Conservation (phyloP, 2,888 invertebrate genomes). For the Sarcophaga caerulescens region DNA sequence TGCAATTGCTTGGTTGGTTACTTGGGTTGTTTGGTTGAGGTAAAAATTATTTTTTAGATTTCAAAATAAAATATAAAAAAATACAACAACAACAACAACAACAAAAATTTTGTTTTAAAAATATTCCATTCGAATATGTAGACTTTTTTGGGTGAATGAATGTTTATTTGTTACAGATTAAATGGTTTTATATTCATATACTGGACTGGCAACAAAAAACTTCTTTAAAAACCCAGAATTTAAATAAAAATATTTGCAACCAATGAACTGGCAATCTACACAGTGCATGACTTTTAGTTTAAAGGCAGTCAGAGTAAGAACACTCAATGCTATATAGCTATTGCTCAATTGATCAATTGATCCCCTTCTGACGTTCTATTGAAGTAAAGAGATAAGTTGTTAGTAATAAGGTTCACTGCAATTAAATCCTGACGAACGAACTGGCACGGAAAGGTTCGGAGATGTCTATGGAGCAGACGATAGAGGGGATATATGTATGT, state of each 20-base stretch:
- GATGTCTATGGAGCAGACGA: too few species aligned
- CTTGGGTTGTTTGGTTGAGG: constrained; percentile 15
- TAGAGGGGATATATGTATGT: too few species aligned
- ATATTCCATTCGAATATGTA: neutral
- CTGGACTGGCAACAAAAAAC: constrained; percentile 45
- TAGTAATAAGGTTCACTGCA: too few species aligned
- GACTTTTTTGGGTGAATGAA: constrained; percentile 19
- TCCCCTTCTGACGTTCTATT: too few species aligned
- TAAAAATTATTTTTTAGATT: constrained; percentile 50
- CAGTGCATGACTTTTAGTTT: neutral
- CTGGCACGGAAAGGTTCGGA: too few species aligned
- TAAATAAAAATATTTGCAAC: constrained; percentile 44
- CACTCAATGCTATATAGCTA: too few species aligned
- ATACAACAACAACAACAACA: neutral
- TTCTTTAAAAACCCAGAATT: constrained; percentile 19
- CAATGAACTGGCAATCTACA: constrained; percentile 34
- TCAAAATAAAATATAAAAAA: constrained; percentile 18
- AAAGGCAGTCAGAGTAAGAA: constrained; percentile 4
- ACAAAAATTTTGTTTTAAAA: constrained; percentile 6
- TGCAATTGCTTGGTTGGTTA: neutral
- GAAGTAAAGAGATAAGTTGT: too few species aligned
- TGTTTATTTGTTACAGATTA: constrained; percentile 64
- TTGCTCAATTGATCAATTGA: too few species aligned
- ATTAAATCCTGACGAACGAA: too few species aligned
- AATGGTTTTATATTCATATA: constrained; percentile 63